Percentiles rank a stretch among this genome's conserved stretches.
phyloP scores from a whole-genome alignment of 2,797 vertebrate genomes.

The Mycteria americana region DNA sequence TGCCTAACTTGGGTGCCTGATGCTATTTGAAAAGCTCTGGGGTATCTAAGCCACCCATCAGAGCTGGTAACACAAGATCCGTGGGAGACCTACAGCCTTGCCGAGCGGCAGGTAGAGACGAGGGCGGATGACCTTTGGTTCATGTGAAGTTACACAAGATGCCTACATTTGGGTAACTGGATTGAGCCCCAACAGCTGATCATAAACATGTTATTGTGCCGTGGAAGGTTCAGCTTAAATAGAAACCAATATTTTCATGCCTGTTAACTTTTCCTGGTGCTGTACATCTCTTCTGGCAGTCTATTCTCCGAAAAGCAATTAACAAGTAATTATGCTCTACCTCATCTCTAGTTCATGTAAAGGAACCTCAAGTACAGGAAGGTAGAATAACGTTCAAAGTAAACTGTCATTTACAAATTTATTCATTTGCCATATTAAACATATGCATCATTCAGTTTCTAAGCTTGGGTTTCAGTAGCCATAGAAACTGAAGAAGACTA shows the following conservation, averaged over 20 bases:
- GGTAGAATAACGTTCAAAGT: not conserved
- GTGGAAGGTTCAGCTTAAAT: not conserved
- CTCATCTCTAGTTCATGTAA: not conserved
- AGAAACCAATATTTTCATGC: not conserved
- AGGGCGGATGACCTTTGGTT: not conserved
- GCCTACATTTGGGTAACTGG: not conserved
- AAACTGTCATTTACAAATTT: not conserved
- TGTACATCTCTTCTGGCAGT: not conserved
- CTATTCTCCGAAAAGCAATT: not conserved
- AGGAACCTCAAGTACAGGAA: not conserved
- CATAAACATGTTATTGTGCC: not conserved
- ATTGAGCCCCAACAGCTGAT: not conserved
- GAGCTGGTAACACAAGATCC: not conserved
- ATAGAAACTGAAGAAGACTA: slow-evolving; percentile 42
- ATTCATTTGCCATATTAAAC: not conserved
- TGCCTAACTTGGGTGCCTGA: not conserved
- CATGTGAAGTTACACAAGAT: not conserved
- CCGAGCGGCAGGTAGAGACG: not conserved
- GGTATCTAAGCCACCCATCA: not conserved
- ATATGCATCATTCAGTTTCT: not conserved
- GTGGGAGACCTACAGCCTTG: not conserved
- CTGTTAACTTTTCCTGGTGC: not conserved
- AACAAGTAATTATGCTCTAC: not conserved
- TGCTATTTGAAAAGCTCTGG: not conserved
- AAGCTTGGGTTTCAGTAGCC: slow-evolving; percentile 36